Evolutionary conservation across 2,797 vertebrate genomes (phyloP), one percentile per base, ranked within the genome.

Genomic region (Nasua narica): DNA sequence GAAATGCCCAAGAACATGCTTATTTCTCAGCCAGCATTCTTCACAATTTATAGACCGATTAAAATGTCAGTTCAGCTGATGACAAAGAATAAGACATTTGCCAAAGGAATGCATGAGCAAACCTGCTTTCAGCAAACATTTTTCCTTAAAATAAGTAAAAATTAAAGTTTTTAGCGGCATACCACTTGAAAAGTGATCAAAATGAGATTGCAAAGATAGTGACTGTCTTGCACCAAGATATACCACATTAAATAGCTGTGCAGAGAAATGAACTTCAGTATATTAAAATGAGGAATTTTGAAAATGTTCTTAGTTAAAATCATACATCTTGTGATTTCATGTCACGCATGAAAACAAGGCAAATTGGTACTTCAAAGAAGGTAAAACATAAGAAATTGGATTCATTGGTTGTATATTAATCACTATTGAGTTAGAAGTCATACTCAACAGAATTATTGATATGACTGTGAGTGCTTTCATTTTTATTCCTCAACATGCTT

Each of bases 21-120:
- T 50, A 35, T 90, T 94, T 87, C 77, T 90, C 60, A 91, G 32
- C n/a, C 50, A 86, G 65, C 48, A 56, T 87, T 96, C 43, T 95
- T 96, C 84, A 90, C 40, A 83, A 82, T 19, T 86, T 46, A 84
- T 15, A 88, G 46, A 93, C 79, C 12, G 5, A 93, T 95, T 81
- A 95, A 98, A 98, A 92, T 98, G 90, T 94, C 97, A 95, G 29
- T 81, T 97, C 94, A 97, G 94, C 90, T 94, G 74, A 97, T 87
- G 83, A 74, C 27, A 89, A 90, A 93, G 60, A 95, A 93, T 70
- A 94, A 90, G 60, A 58, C 94, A 96, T 97, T 96, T 95, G 93
- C 91, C 94, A 95, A 97, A 88, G 52, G 60, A 94, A 86, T 25
- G 62, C 76, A 78, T 95, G 94, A 94, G 29, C 40, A 96, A 96